Evolutionary conservation across 2,888 invertebrate species (phyloP).

Genomic region (Pollenia amentaria): DNA sequence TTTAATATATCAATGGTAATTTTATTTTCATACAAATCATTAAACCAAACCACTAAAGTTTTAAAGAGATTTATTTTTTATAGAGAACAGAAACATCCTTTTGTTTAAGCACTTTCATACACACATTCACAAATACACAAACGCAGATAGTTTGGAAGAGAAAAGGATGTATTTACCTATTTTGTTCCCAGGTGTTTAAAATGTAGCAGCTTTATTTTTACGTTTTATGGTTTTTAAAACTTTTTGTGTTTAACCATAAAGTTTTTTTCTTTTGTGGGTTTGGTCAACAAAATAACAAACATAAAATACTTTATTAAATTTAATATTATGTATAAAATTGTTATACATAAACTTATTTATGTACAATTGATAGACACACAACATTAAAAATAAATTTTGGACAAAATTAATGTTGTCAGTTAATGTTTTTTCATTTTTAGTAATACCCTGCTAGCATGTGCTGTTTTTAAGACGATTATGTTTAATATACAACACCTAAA

Average conservation of each 20-base stretch:
- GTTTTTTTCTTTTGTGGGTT: neutral
- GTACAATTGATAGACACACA: neutral
- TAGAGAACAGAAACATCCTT: neutral
- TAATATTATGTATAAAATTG: neutral
- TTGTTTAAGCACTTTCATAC: neutral
- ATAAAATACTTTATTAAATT: neutral
- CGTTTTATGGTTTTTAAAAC: neutral
- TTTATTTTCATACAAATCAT: slow-evolving; percentile 6
- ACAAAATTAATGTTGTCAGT: too few relatives aligned
- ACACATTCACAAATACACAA: too few relatives aligned
- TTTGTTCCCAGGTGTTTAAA: slow-evolving; percentile 9
- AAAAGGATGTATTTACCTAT: neutral
- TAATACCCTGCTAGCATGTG: too few relatives aligned
- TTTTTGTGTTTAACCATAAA: slow-evolving; percentile 2
- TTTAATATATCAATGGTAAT: neutral
- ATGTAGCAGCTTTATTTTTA: slow-evolving; percentile 6
- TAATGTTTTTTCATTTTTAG: too few relatives aligned
- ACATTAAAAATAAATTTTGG: too few relatives aligned
- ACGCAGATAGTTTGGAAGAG: neutral
- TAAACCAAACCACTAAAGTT: neutral
- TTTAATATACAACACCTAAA: too few relatives aligned
- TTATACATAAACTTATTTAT: neutral
- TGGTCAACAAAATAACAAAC: neutral
- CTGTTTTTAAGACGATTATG: too few relatives aligned
- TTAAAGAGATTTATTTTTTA: neutral